These are phyloP conservation scores for Nothoprocta pentlandii DNA, from an alignment of 2,113 vertebrate species.

Conservation along the genomic window DNA sequence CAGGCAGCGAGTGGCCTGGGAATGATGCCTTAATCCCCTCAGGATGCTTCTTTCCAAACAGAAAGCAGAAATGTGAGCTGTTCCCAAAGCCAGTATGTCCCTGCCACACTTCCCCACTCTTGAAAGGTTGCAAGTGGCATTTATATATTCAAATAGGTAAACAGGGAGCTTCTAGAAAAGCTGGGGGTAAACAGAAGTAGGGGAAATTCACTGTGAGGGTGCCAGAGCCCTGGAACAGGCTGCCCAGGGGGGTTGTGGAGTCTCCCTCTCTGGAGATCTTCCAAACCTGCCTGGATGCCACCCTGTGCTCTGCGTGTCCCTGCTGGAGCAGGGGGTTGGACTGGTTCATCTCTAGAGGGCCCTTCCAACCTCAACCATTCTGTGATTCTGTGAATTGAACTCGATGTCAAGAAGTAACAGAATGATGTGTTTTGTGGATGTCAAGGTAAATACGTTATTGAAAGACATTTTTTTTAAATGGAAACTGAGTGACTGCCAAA, in stretches of 20 bases:
- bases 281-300: no score
- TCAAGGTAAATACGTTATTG: neutral
- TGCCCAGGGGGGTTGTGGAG: no score
- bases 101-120: neutral
- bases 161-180: neutral
- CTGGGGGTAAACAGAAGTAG: neutral
- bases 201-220: neutral
- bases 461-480: neutral
- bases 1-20: neutral
- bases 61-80: neutral
- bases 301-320: no score
- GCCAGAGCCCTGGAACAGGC: no score
- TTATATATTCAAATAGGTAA: neutral
- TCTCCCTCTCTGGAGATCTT: no score
- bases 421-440: neutral
- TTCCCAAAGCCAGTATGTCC: neutral
- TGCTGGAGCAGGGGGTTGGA: no score
- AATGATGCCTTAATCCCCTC: fast-evolving
- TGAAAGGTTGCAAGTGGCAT: neutral
- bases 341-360: no score
- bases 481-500: neutral
- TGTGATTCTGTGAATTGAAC: neutral
- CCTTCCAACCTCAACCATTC: no score
- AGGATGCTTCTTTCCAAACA: neutral
- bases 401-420: neutral